phyloP scores from a whole-genome alignment of 2,888 invertebrate species.

The Epirrhoe alternata region DNA sequence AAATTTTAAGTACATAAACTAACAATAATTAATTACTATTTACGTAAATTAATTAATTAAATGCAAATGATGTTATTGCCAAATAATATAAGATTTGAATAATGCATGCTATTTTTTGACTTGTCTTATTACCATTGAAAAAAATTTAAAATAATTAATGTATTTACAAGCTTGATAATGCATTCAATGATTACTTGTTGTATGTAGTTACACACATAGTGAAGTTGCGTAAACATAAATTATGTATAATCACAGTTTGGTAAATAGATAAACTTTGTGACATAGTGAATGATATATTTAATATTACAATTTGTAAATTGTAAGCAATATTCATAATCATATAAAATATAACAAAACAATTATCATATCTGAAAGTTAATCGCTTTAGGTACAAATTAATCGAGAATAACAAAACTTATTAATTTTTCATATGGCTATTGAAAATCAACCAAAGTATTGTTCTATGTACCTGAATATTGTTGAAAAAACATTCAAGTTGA shows the following conservation, averaged over 20 bases:
- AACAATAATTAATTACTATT: slow-evolving; percentile 7
- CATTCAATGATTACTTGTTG: slow-evolving; percentile 11
- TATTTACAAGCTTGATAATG: slow-evolving; percentile 24
- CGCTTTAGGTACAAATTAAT: slow-evolving; percentile 26
- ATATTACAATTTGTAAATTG: neutral
- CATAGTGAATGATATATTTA: neutral
- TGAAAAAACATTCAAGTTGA: slow-evolving; percentile 22
- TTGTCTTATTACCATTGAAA: slow-evolving; percentile 28
- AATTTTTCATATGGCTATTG: slow-evolving; percentile 38
- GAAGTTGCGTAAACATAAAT: slow-evolving; percentile 8
- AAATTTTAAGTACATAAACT: neutral
- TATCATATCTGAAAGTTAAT: slow-evolving; percentile 29
- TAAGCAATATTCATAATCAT: neutral
- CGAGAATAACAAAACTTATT: slow-evolving; percentile 33
- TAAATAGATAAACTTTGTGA: neutral
- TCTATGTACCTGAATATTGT: slow-evolving; percentile 59
- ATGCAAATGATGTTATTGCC: slow-evolving; percentile 21
- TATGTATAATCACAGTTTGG: neutral
- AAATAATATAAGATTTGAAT: slow-evolving; percentile 20
- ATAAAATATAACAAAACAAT: neutral
- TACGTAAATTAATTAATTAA: slow-evolving; percentile 1
- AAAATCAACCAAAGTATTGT: slow-evolving; percentile 65
- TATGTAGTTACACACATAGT: slow-evolving; percentile 19
- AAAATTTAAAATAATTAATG: slow-evolving; percentile 10
- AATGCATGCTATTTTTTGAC: slow-evolving; percentile 29